These are phyloP conservation scores for Neotoxoptera formosana DNA, from an alignment of 1,140 invertebrate species.

Conservation along the genomic window DNA sequence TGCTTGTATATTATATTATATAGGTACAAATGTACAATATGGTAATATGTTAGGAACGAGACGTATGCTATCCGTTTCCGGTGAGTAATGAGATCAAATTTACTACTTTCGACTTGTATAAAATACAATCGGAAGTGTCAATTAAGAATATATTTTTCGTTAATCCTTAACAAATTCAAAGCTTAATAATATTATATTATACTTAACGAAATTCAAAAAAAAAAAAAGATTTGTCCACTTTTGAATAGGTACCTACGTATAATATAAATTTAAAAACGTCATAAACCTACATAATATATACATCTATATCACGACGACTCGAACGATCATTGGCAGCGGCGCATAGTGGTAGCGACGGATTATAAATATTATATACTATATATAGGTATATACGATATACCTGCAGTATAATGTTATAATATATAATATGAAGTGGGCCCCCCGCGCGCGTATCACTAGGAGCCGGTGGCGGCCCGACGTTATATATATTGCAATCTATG, in stretches of 20 bases:
- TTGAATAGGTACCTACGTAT: not conserved
- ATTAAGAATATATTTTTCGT: not conserved
- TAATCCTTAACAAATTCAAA: not conserved
- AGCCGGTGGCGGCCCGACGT: conserved; percentile 9
- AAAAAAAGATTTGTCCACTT: not conserved
- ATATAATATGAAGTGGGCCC: not conserved
- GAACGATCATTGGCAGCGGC: not conserved
- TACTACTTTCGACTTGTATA: not conserved
- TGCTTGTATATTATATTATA: not conserved
- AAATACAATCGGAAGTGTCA: not conserved
- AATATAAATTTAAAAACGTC: not conserved
- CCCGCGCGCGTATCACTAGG: conserved; percentile 32
- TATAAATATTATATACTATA: not conserved
- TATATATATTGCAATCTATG: conserved; percentile 23
- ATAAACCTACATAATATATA: not conserved
- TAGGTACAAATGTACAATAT: not conserved
- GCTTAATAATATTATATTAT: not conserved
- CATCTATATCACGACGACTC: not conserved
- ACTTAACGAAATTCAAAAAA: not conserved
- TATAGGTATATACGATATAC: not conserved
- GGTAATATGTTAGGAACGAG: not conserved
- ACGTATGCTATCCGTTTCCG: not conserved
- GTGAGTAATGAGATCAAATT: not conserved
- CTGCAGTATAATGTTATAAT: not conserved
- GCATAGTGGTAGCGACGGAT: not conserved